A percentile compares a stretch with the other conserved stretches of the same genome.
Evolutionary conservation across 2,113 vertebrate genomes (phyloP).

Genomic region (Corythaixoides concolor): DNA sequence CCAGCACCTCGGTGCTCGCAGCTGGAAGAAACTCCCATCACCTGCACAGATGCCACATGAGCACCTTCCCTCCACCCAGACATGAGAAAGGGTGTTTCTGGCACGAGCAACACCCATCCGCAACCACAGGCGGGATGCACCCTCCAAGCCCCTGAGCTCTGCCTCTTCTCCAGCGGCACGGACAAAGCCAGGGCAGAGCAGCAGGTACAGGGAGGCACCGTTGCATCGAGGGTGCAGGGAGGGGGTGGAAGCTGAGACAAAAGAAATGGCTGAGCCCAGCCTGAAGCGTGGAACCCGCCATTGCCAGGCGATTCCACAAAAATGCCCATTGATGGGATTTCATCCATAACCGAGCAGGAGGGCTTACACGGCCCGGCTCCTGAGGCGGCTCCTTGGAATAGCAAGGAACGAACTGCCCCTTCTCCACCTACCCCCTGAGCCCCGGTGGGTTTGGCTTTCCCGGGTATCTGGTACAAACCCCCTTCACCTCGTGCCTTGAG

Average conservation of each 20-base stretch:
- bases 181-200: neutral
- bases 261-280: neutral
- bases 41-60: neutral
- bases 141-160: neutral
- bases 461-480: neutral
- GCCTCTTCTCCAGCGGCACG: fast-evolving
- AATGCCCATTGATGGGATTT: slow-evolving; percentile 41
- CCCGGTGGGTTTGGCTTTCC: neutral
- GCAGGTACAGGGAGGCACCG: neutral
- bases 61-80: neutral
- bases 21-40: neutral
- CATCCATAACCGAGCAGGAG: neutral
- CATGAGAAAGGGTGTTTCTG: neutral
- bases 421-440: neutral
- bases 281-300: neutral
- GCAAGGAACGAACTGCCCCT: neutral
- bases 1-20: neutral
- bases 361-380: neutral
- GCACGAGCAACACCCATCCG: neutral
- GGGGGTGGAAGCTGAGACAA: neutral
- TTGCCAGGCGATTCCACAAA: neutral
- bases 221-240: neutral
- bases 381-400: neutral
- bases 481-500: neutral
- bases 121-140: neutral